Conservation (phyloP, 2,797 vertebrate genomes). For the Natrix natrix region DNA sequence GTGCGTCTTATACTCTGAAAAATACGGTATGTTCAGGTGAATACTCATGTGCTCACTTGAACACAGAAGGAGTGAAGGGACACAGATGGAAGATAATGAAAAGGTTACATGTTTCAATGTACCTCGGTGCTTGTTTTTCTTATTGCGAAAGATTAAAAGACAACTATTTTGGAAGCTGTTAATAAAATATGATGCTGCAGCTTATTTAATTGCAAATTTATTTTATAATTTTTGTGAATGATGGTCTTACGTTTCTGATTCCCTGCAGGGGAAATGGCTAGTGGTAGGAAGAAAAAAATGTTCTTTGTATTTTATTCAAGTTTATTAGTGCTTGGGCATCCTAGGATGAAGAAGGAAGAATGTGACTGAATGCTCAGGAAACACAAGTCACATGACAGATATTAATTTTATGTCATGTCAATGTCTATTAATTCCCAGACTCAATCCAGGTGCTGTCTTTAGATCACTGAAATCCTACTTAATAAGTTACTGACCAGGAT, state of each 20-base stretch:
- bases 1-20: too few species aligned
- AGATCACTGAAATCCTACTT: not conserved
- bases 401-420: not conserved
- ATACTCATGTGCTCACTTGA: not conserved
- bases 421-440: not conserved
- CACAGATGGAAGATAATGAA: not conserved
- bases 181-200: not conserved
- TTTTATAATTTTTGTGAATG: not conserved
- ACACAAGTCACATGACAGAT: not conserved
- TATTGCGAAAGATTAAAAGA: not conserved
- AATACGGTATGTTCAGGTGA: not conserved
- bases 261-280: not conserved
- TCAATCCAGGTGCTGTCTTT: not conserved
- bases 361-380: not conserved
- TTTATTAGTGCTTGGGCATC: not conserved
- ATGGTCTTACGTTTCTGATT: slow-evolving; percentile 5
- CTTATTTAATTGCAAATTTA: slow-evolving; percentile 4
- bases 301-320: not conserved
- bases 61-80: not conserved
- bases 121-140: not conserved
- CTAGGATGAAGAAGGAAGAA: not conserved
- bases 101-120: not conserved
- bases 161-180: not conserved
- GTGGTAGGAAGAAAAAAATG: not conserved
- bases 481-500: not conserved